Evolutionary conservation across 2,113 vertebrate genomes (phyloP), one percentile per base, ranked within the genome.

Genomic region (Alosa alosa): DNA sequence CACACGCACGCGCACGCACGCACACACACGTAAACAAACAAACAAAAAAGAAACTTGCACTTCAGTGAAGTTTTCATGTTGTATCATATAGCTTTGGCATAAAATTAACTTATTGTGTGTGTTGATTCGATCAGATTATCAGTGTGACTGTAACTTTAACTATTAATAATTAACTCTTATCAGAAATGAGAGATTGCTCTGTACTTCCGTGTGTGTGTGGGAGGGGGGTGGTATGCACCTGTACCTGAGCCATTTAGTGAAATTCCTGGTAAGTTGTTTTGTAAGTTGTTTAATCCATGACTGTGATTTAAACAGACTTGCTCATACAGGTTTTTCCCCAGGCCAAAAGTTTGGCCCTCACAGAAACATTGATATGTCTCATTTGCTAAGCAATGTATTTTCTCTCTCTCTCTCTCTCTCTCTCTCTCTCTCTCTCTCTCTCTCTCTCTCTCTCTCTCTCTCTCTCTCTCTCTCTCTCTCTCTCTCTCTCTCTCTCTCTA

Each of bases 401-500:
- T 36, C 64, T 72, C 64, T 31, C 25, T 72, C 64, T 72, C n/a
- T 91, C 91, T 88, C 52, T 78, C 1, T 84, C 50, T 45, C 9
- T n/a, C 11, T 83, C 17, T n/a, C 4, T 36, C 72, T 81, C 17
- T 85, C 6, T 49, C 57, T 20, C 1, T 1, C 13, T 82, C 84
- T 17, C 83, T 22, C 55, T 36, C 64, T 72, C 64, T 31, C 25
- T 72, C 64, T 72, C n/a, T 91, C 91, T 88, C 52, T 78, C 1
- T 84, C 50, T 45, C 9, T n/a, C 11, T 83, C 17, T n/a, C 4
- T 36, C 72, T 81, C 17, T 85, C 6, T 49, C 57, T 20, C 1
- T 1, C 13, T 82, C 84, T 17, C 83, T 72, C 17, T 89, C 87
- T 15, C 0, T 88, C 87, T 93, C 93, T 39, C 49, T 93, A 99